Evolutionary conservation across 2,113 vertebrate genomes (phyloP).

Genomic region (Cyanoderma ruficeps): DNA sequence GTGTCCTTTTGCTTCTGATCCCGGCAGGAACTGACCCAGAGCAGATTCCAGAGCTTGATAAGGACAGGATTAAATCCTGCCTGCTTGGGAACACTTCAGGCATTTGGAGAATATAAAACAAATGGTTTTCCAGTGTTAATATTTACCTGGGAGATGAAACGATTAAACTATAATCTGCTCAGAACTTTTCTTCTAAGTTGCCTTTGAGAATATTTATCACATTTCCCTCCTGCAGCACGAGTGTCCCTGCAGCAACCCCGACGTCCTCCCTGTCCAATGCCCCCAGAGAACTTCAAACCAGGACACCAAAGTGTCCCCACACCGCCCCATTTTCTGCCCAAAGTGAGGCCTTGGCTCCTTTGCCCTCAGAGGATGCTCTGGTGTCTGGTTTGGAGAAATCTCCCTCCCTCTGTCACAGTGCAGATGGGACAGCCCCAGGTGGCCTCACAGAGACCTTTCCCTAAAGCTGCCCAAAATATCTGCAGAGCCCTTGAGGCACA

Average conservation of each 20-base stretch:
- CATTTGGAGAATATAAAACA: background rate
- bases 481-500: background rate
- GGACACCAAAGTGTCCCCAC: background rate
- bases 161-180: background rate
- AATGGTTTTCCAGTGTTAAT: background rate
- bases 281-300: background rate
- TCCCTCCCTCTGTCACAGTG: fast-evolving
- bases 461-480: background rate
- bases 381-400: background rate
- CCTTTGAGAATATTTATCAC: background rate
- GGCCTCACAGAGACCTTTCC: background rate
- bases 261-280: background rate
- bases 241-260: fast-evolving
- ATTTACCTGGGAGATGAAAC: slow-evolving; percentile 6
- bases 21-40: fast-evolving
- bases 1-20: background rate
- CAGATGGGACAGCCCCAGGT: background rate
- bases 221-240: background rate
- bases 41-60: background rate
- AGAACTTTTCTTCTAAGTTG: background rate
- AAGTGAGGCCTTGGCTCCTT: background rate
- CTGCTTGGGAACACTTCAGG: background rate
- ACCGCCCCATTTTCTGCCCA: background rate
- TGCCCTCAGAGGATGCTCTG: background rate
- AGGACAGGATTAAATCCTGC: background rate